Evolutionary conservation across 2,113 vertebrate species (phyloP), one percentile per base, ranked within the genome.

Genomic region (Pollachius pollachius): DNA sequence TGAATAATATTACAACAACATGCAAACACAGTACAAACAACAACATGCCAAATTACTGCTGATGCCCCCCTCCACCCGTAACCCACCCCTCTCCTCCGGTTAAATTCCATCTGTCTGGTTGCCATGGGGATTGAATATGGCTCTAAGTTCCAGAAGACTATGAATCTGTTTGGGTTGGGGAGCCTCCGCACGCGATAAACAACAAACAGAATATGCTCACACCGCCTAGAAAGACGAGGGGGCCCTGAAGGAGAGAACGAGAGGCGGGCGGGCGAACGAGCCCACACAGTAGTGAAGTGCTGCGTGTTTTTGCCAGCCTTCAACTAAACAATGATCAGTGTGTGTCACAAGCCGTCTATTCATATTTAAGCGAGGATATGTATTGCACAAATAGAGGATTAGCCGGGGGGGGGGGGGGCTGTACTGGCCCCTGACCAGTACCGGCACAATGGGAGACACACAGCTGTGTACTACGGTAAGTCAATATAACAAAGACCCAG

Each of bases 51-150:
- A 79, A 80, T 82, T 67, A 82, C 78, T 61, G 68, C 70, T 62
- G 16, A 12, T 56, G 18, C 69, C 67, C 74, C 5, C n/a, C 34
- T 7, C 34, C 4, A 3, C 34, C 34, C 37, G 60, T 67, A 54
- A 65, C 66, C 12, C 61, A 58, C 25, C 66, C 16, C 66, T 25
- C 52, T 64, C 64, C 60, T 34, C 12, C 68, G 60, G 71, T 75
- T 81, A 69, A 56, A 70, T 78, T 72, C 73, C 4, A 17, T 21
- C 69, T 72, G 62, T 77, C 66, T 75, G 71, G 81, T 84, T 85
- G 70, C n/a, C 65, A 52, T n/a, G n/a, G 67, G 68, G 75, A 80
- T 84, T 80, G 72, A 85, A 82, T 71, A 72, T 66, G 73, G 77
- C 34, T 78, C 61, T 21, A 41, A 72, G 79, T 83, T 74, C 64